Conservation (phyloP, 2,888 invertebrate species). For the Dasypogon diadema region DNA sequence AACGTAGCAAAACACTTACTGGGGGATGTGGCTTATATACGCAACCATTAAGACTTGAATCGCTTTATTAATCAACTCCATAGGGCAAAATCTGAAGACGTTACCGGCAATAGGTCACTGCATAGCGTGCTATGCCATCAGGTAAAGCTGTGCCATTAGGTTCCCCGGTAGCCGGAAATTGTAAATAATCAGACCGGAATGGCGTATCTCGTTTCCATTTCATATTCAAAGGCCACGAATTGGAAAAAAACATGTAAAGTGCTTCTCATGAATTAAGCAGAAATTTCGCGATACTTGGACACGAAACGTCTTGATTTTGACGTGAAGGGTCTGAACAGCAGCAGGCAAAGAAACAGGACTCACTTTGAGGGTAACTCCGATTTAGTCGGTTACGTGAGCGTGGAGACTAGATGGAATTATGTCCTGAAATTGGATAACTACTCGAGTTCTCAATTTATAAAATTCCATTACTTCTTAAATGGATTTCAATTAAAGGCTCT, state of each 20-base stretch:
- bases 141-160: constrained; percentile 7
- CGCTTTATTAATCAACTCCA: neutral
- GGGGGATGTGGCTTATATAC: neutral
- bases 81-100: neutral
- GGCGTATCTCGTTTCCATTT: constrained; percentile 33
- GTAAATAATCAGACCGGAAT: constrained; percentile 33
- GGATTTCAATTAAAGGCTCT: too few species aligned
- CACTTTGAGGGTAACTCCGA: too few species aligned
- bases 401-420: too few species aligned
- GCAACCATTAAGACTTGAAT: neutral
- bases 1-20: too few species aligned
- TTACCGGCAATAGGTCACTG: too few species aligned
- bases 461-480: too few species aligned
- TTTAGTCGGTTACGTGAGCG: too few species aligned
- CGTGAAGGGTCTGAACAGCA: constrained; percentile 3
- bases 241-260: neutral
- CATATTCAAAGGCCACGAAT: constrained; percentile 4
- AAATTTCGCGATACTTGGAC: constrained; percentile 18
- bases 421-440: too few species aligned
- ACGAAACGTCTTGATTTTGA: constrained; percentile 17
- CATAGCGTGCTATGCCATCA: neutral
- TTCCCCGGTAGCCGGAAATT: constrained; percentile 26
- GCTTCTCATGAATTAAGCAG: constrained; percentile 22
- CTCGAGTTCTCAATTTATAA: too few species aligned
- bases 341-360: too few species aligned